These are phyloP conservation scores for Syngnathus acus DNA, from an alignment of 2,797 vertebrate species.

Conservation along the genomic window DNA sequence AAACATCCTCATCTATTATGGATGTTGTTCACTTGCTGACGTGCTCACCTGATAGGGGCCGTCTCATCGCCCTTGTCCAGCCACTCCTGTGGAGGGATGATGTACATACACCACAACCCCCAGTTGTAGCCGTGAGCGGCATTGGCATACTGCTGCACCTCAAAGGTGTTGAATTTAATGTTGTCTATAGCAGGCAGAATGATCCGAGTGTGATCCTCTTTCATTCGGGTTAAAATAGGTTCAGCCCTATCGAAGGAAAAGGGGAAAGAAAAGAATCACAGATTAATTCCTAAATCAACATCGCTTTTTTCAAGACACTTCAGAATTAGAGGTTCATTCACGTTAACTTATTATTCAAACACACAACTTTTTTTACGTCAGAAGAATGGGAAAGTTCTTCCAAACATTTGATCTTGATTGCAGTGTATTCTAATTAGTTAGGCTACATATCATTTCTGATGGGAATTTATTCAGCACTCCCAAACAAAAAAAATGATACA, in stretches of 20 bases:
- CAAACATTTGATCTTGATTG: neutral
- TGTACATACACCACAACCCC: constrained; percentile 99
- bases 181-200: constrained; percentile 96
- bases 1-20: constrained; percentile 61
- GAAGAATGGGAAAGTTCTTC: neutral
- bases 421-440: neutral
- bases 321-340: neutral
- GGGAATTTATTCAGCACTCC: neutral
- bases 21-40: constrained; percentile 21
- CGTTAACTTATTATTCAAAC: neutral
- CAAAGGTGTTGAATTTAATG: constrained; percentile 96
- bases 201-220: constrained; percentile 85
- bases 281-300: neutral
- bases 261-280: neutral
- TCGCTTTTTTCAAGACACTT: neutral
- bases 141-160: constrained; percentile 95
- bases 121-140: constrained; percentile 97
- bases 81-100: constrained; percentile 94
- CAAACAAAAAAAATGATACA: no score
- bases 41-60: constrained; percentile 88
- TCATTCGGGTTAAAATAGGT: constrained; percentile 85
- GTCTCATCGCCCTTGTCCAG: constrained; percentile 93
- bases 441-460: neutral
- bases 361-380: neutral
- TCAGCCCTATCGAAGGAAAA: constrained; percentile 74